These are phyloP conservation scores for Trematomus bernacchii DNA, from an alignment of 2,797 vertebrate species.

Conservation along the genomic window DNA sequence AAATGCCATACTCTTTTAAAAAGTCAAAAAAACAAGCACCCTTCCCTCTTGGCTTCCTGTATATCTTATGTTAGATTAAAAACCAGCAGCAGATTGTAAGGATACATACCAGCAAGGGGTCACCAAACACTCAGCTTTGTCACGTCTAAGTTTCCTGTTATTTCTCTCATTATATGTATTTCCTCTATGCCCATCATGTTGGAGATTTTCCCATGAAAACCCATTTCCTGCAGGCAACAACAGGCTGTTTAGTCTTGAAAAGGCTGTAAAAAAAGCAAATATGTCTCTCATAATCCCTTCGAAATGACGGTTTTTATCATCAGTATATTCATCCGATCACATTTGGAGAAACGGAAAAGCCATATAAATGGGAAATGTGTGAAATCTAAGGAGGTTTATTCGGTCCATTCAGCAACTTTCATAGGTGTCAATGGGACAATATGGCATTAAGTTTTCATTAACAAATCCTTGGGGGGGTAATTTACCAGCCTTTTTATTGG, in stretches of 20 bases:
- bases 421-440: too few relatives aligned
- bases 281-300: too few relatives aligned
- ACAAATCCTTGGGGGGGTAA: background rate
- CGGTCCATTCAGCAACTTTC: too few relatives aligned
- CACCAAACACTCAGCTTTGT: slow-evolving; percentile 58
- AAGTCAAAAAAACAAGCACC: background rate
- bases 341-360: too few relatives aligned
- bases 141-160: slow-evolving; percentile 70
- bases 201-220: slow-evolving; percentile 51
- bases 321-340: too few relatives aligned
- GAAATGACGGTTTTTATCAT: too few relatives aligned
- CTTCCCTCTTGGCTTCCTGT: background rate
- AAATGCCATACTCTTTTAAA: background rate
- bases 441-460: too few relatives aligned
- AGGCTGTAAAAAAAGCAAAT: too few relatives aligned
- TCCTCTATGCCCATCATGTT: slow-evolving; percentile 63
- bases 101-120: slow-evolving; percentile 30
- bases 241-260: background rate
- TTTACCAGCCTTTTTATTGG: too few relatives aligned
- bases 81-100: slow-evolving; percentile 27
- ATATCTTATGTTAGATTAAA: slow-evolving; percentile 15
- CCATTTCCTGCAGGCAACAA: slow-evolving; percentile 62
- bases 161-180: slow-evolving; percentile 59
- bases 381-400: too few relatives aligned
- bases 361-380: too few relatives aligned